phyloP scores from a whole-genome alignment of 2,888 invertebrate species.

The Erebia epiphron region DNA sequence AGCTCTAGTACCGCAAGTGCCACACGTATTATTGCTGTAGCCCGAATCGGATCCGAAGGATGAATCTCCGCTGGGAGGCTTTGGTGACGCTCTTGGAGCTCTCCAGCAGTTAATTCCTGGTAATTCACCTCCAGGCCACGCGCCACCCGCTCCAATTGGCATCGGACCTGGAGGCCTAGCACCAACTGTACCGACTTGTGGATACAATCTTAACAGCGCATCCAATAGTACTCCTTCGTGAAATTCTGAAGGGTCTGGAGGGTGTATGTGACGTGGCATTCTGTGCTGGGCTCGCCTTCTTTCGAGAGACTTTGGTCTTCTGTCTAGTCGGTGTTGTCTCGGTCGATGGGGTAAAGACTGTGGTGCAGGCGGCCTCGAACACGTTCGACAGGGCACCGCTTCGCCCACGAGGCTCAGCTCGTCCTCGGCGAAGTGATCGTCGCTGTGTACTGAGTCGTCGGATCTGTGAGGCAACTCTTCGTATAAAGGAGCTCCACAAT shows the following conservation, averaged over 20 bases:
- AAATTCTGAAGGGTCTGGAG: slow-evolving; percentile 89
- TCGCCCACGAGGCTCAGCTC: slow-evolving; percentile 85
- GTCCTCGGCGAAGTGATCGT: slow-evolving; percentile 94
- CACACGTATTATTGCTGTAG: slow-evolving; percentile 91
- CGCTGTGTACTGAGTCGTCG: slow-evolving; percentile 85
- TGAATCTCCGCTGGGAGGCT: slow-evolving; percentile 87
- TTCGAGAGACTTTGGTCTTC: slow-evolving; percentile 81
- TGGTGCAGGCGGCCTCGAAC: slow-evolving; percentile 77
- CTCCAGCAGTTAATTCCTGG: slow-evolving; percentile 83
- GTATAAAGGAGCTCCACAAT: slow-evolving; percentile 88
- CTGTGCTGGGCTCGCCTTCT: slow-evolving; percentile 73
- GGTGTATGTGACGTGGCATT: slow-evolving; percentile 82
- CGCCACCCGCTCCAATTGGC: slow-evolving; percentile 84
- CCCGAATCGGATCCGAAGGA: slow-evolving; percentile 93
- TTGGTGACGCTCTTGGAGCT: slow-evolving; percentile 79
- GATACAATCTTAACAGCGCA: slow-evolving; percentile 87
- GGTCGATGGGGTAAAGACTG: slow-evolving; percentile 82
- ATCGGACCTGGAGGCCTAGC: slow-evolving; percentile 75
- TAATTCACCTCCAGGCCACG: slow-evolving; percentile 86
- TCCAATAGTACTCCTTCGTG: slow-evolving; percentile 92
- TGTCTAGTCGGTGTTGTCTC: slow-evolving; percentile 83
- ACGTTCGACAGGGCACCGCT: slow-evolving; percentile 75
- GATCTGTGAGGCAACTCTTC: slow-evolving; percentile 89
- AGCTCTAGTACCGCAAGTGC: slow-evolving; percentile 84
- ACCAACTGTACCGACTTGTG: slow-evolving; percentile 87